Percentiles rank a stretch among this genome's conserved stretches.
These are phyloP conservation scores for Lepidocyrtoides sp. DNA, from an alignment of 2,888 invertebrate species.

Conservation along the genomic window DNA sequence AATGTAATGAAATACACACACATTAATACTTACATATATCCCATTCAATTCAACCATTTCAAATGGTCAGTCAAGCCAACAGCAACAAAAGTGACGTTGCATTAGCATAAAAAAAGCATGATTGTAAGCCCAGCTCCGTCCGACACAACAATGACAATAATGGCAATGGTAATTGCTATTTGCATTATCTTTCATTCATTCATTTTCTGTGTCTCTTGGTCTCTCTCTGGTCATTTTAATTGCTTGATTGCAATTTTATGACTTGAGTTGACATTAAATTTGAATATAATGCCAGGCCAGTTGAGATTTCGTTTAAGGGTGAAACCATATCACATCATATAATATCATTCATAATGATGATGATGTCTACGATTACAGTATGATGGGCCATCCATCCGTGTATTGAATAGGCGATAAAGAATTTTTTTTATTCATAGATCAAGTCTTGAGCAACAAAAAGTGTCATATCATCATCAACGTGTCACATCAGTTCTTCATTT, in stretches of 20 bases:
- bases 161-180: conserved; percentile 55
- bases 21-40: background rate
- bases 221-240: conserved; percentile 65
- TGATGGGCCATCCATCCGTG: conserved; percentile 25
- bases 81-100: conserved; percentile 33
- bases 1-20: too few species aligned
- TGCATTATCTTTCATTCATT: conserved; percentile 41
- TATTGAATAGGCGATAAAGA: background rate
- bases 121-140: conserved; percentile 1
- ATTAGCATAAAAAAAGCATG: conserved; percentile 30
- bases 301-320: background rate
- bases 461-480: conserved; percentile 40
- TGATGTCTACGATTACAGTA: conserved; percentile 19
- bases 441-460: conserved; percentile 61
- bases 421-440: conserved; percentile 19
- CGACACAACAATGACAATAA: conserved; percentile 38
- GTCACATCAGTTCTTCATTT: conserved; percentile 12
- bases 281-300: background rate
- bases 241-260: conserved; percentile 68
- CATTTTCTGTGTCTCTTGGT: conserved; percentile 14
- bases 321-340: conserved; percentile 17
- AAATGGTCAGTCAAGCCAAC: conserved; percentile 36
- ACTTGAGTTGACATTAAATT: conserved; percentile 13
- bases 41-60: conserved; percentile 9
- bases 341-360: background rate